These are phyloP conservation scores for Gambusia holbrooki DNA, from an alignment of 2,113 vertebrate genomes.

Conservation along the genomic window DNA sequence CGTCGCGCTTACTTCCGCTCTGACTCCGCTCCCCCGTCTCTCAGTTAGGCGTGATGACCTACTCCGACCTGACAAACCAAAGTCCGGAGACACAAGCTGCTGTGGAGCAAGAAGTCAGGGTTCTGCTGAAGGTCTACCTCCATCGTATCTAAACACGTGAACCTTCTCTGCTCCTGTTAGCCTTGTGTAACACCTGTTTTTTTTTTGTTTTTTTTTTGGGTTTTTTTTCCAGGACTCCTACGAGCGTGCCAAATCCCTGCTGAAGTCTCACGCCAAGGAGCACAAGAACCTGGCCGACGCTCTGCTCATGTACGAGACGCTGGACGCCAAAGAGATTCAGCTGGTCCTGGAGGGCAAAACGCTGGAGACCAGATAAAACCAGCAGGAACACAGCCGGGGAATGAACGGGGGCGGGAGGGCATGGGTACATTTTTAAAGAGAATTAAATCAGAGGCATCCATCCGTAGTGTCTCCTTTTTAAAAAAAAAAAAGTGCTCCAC, in stretches of 20 bases:
- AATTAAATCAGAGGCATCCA: constrained; percentile 6
- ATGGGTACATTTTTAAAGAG: constrained; percentile 56
- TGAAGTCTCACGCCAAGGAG: constrained; percentile 93
- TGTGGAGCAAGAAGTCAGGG: constrained; percentile 94
- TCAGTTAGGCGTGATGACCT: constrained; percentile 98
- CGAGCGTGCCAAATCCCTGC: constrained; percentile 90
- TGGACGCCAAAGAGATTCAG: constrained; percentile 97
- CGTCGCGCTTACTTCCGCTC: not conserved
- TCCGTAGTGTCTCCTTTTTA: constrained; percentile 2
- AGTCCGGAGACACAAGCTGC: constrained; percentile 97
- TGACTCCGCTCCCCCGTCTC: not conserved
- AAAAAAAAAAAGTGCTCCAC: not conserved
- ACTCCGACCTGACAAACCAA: constrained; percentile 84
- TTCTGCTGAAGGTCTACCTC: constrained; percentile 86
- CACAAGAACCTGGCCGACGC: constrained; percentile 96
- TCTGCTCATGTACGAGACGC: constrained; percentile 93
- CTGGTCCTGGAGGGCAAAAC: constrained; percentile 94
- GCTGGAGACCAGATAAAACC: constrained; percentile 88
- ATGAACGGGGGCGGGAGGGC: constrained; percentile 6
- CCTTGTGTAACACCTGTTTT: not conserved
- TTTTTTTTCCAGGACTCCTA: constrained; percentile 87
- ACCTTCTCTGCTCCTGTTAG: not conserved
- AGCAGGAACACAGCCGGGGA: not conserved
- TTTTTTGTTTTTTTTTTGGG: not conserved
- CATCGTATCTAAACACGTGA: not conserved